Evolutionary conservation across 2,797 vertebrate species (phyloP).

Genomic region (Furcifer pardalis): DNA sequence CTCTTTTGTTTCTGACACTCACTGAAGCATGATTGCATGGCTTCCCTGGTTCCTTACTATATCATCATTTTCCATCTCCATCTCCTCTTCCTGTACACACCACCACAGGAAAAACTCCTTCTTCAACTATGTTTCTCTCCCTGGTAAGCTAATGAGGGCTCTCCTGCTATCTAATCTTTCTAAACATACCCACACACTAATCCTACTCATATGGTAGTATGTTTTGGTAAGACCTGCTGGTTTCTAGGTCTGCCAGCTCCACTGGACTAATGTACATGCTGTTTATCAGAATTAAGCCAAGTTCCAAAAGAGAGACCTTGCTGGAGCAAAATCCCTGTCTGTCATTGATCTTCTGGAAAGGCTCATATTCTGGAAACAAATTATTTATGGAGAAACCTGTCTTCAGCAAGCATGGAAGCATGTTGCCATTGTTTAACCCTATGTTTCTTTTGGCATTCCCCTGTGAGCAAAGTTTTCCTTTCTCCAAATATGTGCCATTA

Average conservation of each 20-base stretch:
- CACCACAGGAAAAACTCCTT: neutral
- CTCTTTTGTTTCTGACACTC: neutral
- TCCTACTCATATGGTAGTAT: too few relatives aligned
- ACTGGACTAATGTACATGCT: neutral
- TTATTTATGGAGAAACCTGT: neutral
- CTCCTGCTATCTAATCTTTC: neutral
- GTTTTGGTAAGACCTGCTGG: neutral
- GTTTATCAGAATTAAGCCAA: neutral
- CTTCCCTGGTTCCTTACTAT: neutral
- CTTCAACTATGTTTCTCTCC: neutral
- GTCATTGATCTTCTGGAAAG: neutral
- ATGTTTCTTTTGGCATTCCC: too few relatives aligned
- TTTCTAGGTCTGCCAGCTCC: neutral
- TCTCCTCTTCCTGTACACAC: neutral
- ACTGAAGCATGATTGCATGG: neutral
- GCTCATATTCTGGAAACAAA: neutral
- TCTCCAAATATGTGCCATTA: neutral
- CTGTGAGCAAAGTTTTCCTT: neutral
- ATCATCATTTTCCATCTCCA: neutral
- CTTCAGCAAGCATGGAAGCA: neutral
- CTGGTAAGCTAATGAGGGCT: too few relatives aligned
- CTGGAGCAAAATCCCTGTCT: too few relatives aligned
- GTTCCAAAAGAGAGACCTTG: neutral
- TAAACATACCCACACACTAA: too few relatives aligned
- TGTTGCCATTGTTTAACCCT: neutral